Evolutionary conservation across 2,888 invertebrate species (phyloP), one percentile per base, ranked within the genome.

Genomic region (Rhagonycha lutea): DNA sequence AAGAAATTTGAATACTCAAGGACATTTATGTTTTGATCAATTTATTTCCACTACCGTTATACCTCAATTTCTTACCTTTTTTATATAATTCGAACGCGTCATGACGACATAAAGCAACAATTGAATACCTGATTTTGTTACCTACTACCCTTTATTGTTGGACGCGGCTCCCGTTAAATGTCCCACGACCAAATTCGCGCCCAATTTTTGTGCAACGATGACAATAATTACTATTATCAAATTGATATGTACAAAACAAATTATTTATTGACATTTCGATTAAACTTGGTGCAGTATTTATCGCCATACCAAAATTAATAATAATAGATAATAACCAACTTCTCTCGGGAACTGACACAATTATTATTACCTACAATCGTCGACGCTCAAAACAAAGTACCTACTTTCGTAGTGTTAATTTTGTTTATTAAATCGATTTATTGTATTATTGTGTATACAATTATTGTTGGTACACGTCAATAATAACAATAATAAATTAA

Each of bases 21-120:
- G 88, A 87, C 88, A 84, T 84, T 86, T 83, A 82, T 88, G 88
- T 88, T 88, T 88, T 88, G 88, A 84, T 88, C 82, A 83, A 85
- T 84, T 82, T 80, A 74, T 74, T 77, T 67, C 71, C 0, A 72
- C 47, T 47, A 47, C 47, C 47, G 47, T 47, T 79, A 77, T 77
- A 80, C 70, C 68, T 74, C 73, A 72, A 69, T 62, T 74, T 73
- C 72, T 78, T 78, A 71, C 70, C 24, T 62, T 14, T 68, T 29
- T 23, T 47, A 11, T n/a, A 29, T 62, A 71, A 69, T 73, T 61
- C 68, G 68, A n/a, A 11, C 28, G 29, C 61, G 24, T 28, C 32
- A 14, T 61, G 61, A 18, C 47, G 67, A 72, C 68, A 11, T 10
- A 11, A 23, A 8, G 24, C 63, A 61, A 67, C 47, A 47, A 47